A percentile compares a stretch with the other conserved stretches of the same genome.
Evolutionary conservation across 2,113 vertebrate genomes (phyloP).

Genomic region (Mungos mungo): DNA sequence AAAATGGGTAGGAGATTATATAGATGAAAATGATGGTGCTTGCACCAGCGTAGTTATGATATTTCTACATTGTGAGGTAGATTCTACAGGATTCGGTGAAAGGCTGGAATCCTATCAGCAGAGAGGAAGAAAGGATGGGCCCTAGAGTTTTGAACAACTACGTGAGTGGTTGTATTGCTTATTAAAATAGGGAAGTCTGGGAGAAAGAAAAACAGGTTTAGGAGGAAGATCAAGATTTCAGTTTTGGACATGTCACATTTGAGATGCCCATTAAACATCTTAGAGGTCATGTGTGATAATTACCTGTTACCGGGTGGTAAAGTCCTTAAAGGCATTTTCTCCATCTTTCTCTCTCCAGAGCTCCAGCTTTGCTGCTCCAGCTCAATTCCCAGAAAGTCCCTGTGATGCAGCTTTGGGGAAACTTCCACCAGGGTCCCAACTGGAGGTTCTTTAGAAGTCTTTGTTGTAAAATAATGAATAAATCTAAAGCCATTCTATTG

Average conservation of each 20-base stretch:
- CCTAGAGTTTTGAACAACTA: neutral
- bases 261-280: neutral
- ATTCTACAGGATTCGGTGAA: neutral
- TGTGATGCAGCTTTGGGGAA: constrained; percentile 24
- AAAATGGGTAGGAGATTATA: neutral
- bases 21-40: neutral
- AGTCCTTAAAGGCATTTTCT: neutral
- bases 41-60: neutral
- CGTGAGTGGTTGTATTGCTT: neutral
- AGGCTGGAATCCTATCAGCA: neutral
- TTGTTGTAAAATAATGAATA: neutral
- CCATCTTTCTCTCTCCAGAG: constrained; percentile 24
- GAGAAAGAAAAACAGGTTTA: constrained; percentile 27
- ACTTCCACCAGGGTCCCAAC: constrained; percentile 19
- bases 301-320: neutral
- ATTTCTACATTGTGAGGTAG: neutral
- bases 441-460: neutral
- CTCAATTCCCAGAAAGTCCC: neutral
- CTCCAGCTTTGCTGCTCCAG: constrained; percentile 81
- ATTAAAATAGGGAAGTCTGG: neutral
- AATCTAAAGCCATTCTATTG: neutral
- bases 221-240: neutral
- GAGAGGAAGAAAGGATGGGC: neutral
- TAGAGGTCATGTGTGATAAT: neutral
- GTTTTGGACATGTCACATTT: neutral